Evolutionary conservation across 2,888 invertebrate species (phyloP), one percentile per base, ranked within the genome.

Genomic region (Myopa testacea): DNA sequence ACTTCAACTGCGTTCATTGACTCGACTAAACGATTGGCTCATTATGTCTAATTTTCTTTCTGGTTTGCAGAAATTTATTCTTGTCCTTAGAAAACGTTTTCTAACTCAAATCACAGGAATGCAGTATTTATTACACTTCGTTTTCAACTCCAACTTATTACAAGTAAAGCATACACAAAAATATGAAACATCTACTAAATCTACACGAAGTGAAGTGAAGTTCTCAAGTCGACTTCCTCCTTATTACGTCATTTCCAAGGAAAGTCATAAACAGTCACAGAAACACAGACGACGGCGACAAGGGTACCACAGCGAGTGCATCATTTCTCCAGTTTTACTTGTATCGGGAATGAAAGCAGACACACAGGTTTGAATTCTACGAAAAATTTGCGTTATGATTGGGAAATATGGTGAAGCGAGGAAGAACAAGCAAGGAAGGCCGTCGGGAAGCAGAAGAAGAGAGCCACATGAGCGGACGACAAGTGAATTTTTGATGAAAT

Each of bases 331-430:
- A 34, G 14, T 34, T 65, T 12, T 65, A 38, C 10, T 65, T 38
- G 37, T 34, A 8, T 37, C 12, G 3, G 37, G 37, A 4, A 38
- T 34, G 3, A 65, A 65, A 38, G 10, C 16, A 65, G 14, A 4
- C 38, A 37, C 37, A 6, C 8, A 8, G 10, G 37, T 65, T 65
- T 65, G 62, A 12, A 65, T 65, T 65, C 65, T 65, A 37, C 65
- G 65, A 65, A 65, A 62, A 65, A 65, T 65, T 38, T 65, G 65
- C 65, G 65, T 37, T 65, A 65, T 38, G 62, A 65, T 65, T 37
- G 14, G 14, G 12, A 63, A 63, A 55, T 10, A 65, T 4, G 6
- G 10, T 37, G 10, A 10, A 62, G 62, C 19, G 34, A 3, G 26
- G 34, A 26, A 26, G 10, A 6, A 4, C 3, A 62, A 26, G 26